Percentiles rank a stretch among this genome's conserved stretches.
Evolutionary conservation across 1,140 invertebrate genomes (phyloP).

Genomic region (Drosophila albomicans): DNA sequence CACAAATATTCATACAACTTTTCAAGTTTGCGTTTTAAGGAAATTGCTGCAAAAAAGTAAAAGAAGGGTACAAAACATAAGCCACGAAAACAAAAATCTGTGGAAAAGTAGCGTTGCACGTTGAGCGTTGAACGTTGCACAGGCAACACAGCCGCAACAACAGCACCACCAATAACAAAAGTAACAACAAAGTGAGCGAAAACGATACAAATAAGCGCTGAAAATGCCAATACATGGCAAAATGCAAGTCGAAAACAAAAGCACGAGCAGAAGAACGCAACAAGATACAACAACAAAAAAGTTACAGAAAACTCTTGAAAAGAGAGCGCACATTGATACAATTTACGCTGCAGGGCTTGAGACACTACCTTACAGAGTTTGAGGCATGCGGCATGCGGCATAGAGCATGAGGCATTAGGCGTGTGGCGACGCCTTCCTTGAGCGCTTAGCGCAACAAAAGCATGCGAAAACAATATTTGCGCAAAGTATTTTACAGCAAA

Average conservation of each 20-base stretch:
- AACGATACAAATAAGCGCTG: constrained; percentile 80
- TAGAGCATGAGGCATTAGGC: neutral
- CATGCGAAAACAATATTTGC: constrained; percentile 80
- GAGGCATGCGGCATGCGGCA: neutral
- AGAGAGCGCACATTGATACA: constrained; percentile 68
- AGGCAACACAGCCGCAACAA: constrained; percentile 60
- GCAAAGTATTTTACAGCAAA: constrained; percentile 79
- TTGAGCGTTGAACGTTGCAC: constrained; percentile 58
- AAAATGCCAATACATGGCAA: constrained; percentile 79
- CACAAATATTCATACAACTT: constrained; percentile 63
- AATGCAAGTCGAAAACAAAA: constrained; percentile 59
- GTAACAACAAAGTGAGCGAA: constrained; percentile 77
- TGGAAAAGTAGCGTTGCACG: constrained; percentile 55
- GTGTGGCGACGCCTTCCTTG: constrained; percentile 43
- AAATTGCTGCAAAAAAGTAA: constrained; percentile 61
- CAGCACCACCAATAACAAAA: constrained; percentile 33
- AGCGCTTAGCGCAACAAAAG: constrained; percentile 78
- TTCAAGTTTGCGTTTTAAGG: constrained; percentile 76
- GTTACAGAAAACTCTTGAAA: constrained; percentile 67
- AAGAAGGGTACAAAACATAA: constrained; percentile 46
- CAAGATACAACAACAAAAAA: constrained; percentile 49
- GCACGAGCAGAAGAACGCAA: constrained; percentile 42
- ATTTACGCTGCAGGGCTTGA: constrained; percentile 68
- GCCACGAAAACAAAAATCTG: constrained; percentile 49
- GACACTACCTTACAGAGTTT: constrained; percentile 3